Base-by-base conservation (phyloP, 1,140 invertebrate species). In the Drosophila nikananu region DNA sequence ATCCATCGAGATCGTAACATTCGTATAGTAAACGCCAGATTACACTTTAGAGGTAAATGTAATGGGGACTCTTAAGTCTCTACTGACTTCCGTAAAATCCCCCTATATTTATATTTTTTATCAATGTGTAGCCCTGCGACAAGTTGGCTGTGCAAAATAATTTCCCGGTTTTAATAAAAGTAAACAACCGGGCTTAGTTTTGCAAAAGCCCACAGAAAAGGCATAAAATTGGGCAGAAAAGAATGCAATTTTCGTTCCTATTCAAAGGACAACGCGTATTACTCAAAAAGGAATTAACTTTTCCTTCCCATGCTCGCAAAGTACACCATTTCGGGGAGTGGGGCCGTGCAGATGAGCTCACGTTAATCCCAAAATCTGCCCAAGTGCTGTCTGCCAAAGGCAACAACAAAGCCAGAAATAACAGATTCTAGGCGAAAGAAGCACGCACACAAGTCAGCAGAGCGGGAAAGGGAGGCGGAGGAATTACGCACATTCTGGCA, bases 241-340 rank as follows among this genome's bases (percentile, higher is more conserved):
- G 62, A 84, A 91, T 90, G 86, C 82, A 90, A 91, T 90, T 86
- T 89, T 82, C 57, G 61, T 77, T 75, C 66, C 67, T 72, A 64
- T 81, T 83, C 81, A 81, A 71, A 63, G 84, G 81, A 71, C 70
- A 67, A 76, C 71, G 84, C 70, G 84, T 84, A 89, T 90, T 89
- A 89, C 86, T 89, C 81, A 91, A 90, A 91, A 90, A 91, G 86
- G 86, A 90, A 90, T 90, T 90, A 90, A 90, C 79, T 90, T 66
- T 57, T 68, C 65, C 64, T 65, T 39, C 49, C 66, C 62, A 49
- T 25, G 58, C 32, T 55, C 42, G 12, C 79, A 72, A 89, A 81
- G 77, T 81, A 84, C 60, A 64, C 72, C 64, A 75, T 37, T 48
- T 13, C 37, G 25, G n/a, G 27, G 39, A 57, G 19, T 7, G 46